Percentiles rank a stretch among this genome's conserved stretches.
Conservation (phyloP, 1,140 invertebrate genomes). For the Zophobas morio region DNA sequence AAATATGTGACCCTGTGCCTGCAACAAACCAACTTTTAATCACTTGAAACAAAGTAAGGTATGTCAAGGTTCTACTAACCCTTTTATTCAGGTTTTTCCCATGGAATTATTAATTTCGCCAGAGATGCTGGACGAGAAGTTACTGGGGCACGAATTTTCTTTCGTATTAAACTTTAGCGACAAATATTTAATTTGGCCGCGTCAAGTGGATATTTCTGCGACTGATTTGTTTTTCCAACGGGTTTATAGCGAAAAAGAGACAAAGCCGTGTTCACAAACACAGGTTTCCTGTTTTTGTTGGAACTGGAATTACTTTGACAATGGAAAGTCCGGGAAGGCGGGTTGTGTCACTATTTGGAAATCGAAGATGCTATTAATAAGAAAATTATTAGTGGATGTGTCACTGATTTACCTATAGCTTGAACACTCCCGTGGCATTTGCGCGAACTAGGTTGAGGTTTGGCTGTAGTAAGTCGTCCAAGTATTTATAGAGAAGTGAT, state of each 20-base stretch:
- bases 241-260: constrained; percentile 3
- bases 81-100: constrained; percentile 3
- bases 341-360: background rate
- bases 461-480: constrained; percentile 16
- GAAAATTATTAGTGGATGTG: constrained; percentile 9
- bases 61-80: constrained; percentile 16
- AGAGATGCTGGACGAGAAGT: background rate
- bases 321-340: background rate
- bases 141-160: too few relatives aligned
- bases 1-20: constrained; percentile 18
- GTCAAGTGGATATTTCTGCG: constrained; percentile 1
- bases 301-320: background rate
- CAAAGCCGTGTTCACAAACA: constrained; percentile 13
- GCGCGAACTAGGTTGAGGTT: constrained; percentile 28
- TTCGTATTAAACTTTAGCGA: background rate
- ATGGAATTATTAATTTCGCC: constrained; percentile 10
- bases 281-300: constrained; percentile 23
- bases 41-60: constrained; percentile 22
- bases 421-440: constrained; percentile 7
- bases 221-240: background rate
- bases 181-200: constrained; percentile 3
- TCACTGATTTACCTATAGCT: constrained; percentile 17
- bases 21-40: constrained; percentile 29
- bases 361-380: constrained; percentile 3
- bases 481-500: constrained; percentile 40